These are phyloP conservation scores for Oligia latruncula DNA, from an alignment of 2,888 invertebrate genomes.

Conservation along the genomic window DNA sequence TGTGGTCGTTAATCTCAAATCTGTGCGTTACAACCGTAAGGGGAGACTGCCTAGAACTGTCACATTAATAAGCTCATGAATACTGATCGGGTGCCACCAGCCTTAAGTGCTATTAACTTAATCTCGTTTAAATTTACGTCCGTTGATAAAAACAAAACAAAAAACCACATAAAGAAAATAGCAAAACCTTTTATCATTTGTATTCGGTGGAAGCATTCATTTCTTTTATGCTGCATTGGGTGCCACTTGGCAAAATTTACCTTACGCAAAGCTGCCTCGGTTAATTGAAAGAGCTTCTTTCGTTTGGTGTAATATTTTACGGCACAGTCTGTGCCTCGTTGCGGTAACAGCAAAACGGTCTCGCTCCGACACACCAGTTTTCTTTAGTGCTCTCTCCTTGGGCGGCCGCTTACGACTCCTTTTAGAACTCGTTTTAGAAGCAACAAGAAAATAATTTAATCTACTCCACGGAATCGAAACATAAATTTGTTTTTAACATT, in stretches of 20 bases:
- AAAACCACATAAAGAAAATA: conserved; percentile 20
- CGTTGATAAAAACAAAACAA: conserved; percentile 9
- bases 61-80: conserved; percentile 88
- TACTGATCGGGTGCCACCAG: conserved; percentile 77
- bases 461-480: conserved; percentile 83
- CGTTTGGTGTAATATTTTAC: conserved; percentile 88
- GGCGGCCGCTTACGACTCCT: conserved; percentile 76
- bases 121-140: conserved; percentile 39
- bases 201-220: conserved; percentile 37
- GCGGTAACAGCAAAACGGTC: conserved; percentile 77
- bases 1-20: conserved; percentile 73
- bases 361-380: conserved; percentile 78
- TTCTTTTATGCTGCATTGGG: conserved; percentile 71
- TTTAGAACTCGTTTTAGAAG: conserved; percentile 78
- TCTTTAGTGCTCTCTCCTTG: conserved; percentile 78
- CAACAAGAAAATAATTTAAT: conserved; percentile 87
- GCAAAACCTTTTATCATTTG: conserved; percentile 28
- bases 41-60: conserved; percentile 74
- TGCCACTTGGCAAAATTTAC: conserved; percentile 77
- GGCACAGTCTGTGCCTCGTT: conserved; percentile 76
- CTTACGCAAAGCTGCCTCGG: conserved; percentile 85
- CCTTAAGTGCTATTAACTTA: conserved; percentile 65
- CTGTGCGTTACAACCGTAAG: conserved; percentile 75
- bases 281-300: conserved; percentile 89
- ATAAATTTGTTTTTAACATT: conserved; percentile 86